Base-by-base conservation (phyloP, 2,797 vertebrate genomes). In the Eptatretus atami region DNA sequence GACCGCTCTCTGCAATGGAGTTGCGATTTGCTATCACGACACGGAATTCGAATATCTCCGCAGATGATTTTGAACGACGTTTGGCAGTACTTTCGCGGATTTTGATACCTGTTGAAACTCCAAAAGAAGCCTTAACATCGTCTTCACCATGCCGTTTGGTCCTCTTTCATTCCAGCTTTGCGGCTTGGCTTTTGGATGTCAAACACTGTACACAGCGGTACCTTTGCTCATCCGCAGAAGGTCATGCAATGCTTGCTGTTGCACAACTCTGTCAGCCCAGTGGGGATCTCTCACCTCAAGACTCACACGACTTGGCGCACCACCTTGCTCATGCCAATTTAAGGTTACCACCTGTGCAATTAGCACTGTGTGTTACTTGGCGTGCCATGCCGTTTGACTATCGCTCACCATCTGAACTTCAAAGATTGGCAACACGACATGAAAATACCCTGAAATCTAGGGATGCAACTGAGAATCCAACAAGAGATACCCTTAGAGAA, bases 301-400 rank as follows among this genome's bases (percentile, higher is more conserved):
- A 92, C 73, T 84, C 90, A 69, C 90, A 94, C 67, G 86, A 96
- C 73, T 94, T 96, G 73, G 88, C 86, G 0, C 73, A 86, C 69
- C 90, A 99, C 71, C 78, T 99, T 11, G 82, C 95, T 68, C 82
- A 81, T 69, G 93, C 90, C 31, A 94, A 84, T 70, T 71, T 99
- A 24, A 84, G 94, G 68, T 71, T 96, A 52, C 84, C 88, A 69
- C 79, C 86, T 11, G 84, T 78, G 52, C 81, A 90, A 69, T 73
- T 99, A 66, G 92, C 92, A 64, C 80, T 95, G 60, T 98, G 92
- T 90, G 90, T 99, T 86, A 81, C 96, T 64, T 98, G 88, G 90
- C 95, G 92, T 11, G 84, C 87, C 65, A 87, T 87, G 0, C 90
- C 90, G 6, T 82, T 93, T 65, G 82, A 86, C 76, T 86, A 93